Conservation (phyloP, 1,140 invertebrate genomes). For the Ooceraea biroi region DNA sequence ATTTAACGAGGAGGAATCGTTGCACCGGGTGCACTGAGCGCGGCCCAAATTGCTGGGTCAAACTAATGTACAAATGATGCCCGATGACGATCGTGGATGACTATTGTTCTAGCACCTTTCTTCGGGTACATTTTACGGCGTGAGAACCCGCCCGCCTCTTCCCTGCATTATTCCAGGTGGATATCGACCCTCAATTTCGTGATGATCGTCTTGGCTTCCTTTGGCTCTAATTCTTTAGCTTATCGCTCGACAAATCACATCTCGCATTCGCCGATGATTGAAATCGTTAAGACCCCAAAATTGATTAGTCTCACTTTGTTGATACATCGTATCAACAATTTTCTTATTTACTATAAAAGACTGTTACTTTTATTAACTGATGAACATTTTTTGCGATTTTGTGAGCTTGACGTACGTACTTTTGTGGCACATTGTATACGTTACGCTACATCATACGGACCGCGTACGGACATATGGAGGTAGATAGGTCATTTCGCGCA, state of each 20-base stretch:
- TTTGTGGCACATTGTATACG: background rate
- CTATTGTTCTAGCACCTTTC: conserved; percentile 82
- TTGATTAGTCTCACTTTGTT: background rate
- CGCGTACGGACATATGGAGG: background rate
- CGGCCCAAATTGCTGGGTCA: conserved; percentile 81
- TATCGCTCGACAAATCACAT: background rate
- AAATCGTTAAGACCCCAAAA: background rate
- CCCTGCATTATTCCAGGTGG: background rate
- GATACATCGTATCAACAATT: background rate
- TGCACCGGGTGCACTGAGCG: conserved; percentile 69
- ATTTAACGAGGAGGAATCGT: conserved; percentile 80
- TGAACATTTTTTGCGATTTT: background rate
- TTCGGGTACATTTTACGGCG: conserved; percentile 61
- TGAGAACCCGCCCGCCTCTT: conserved; percentile 73
- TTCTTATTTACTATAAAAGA: background rate
- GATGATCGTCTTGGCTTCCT: background rate
- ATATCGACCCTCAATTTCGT: background rate
- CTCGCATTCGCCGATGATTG: background rate
- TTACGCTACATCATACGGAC: background rate
- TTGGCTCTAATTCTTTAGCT: background rate
- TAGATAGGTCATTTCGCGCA: conserved; percentile 2
- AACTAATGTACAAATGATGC: conserved; percentile 82
- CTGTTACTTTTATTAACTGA: conserved; percentile 14
- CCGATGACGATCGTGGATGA: conserved; percentile 69
- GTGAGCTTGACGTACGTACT: background rate